A percentile compares a stretch with the other conserved stretches of the same genome.
Evolutionary conservation across 1,140 invertebrate genomes (phyloP).

Genomic region (Dermatophagoides farinae): DNA sequence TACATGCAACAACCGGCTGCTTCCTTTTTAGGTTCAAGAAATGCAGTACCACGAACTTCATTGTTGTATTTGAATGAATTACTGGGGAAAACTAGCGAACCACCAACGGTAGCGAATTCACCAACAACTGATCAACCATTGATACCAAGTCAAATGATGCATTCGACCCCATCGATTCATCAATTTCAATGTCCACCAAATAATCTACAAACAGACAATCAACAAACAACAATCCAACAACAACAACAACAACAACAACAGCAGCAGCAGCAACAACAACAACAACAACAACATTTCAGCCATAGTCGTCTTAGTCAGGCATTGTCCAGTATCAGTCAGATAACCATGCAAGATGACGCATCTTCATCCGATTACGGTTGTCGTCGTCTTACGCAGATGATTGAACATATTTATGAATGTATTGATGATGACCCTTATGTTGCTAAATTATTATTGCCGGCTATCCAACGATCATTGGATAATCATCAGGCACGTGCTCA

Average conservation of each 20-base stretch:
- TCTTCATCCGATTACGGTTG: constrained; percentile 8
- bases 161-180: background rate
- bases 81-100: background rate
- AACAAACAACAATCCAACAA: background rate
- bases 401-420: constrained; percentile 16
- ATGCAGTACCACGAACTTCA: background rate
- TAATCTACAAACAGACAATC: background rate
- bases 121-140: constrained; percentile 4
- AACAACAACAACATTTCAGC: background rate
- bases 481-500: constrained; percentile 1
- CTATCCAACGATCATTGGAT: constrained; percentile 4
- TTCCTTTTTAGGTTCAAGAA: background rate
- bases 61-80: constrained; percentile 2
- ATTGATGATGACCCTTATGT: constrained; percentile 16
- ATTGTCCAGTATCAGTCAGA: background rate
- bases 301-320: background rate
- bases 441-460: constrained; percentile 12
- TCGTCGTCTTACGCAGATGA: constrained; percentile 1
- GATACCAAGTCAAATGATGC: background rate
- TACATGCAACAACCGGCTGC: constrained; percentile 2
- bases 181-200: no score
- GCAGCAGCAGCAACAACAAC: no score
- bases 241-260: no score
- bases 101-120: background rate
- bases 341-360: background rate